Evolutionary conservation across 2,113 vertebrate genomes (phyloP), one percentile per base, ranked within the genome.

Genomic region (Ammospiza caudacuta): DNA sequence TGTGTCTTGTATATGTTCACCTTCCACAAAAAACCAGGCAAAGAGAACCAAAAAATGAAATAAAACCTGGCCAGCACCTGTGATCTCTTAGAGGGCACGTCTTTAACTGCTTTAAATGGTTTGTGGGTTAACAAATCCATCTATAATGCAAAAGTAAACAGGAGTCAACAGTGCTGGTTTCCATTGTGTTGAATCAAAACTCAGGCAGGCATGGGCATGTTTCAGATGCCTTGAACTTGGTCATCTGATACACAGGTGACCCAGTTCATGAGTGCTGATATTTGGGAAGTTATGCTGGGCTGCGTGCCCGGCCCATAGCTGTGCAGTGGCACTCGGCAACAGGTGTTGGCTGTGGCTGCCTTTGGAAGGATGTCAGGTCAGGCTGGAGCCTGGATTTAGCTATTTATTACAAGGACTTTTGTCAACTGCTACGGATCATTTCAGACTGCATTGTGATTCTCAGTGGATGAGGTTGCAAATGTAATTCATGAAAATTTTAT

Each of bases 401-500:
- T 90, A 0, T 74, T 79, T 87, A 13, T 84, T 63, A 19, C 12
- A 76, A 49, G 61, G 52, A 29, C 75, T 92, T 94, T 6, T 70
- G 68, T 93, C 90, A 87, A 41, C 43, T 59, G 80, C 95, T 73
- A 8, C 8, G 2, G 79, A 68, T 90, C 28, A 3, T 80, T 94
- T 87, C 77, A 90, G 58, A 9, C 61, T 74, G 55, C 63, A 39
- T 73, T 66, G 29, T 43, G 37, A 57, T 47, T 84, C 74, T 78
- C 66, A 39, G 44, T 44, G 87, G 81, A 74, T 70, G 61, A 83
- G 37, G 52, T 58, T 86, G 37, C 69, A 95, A 92, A 74, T 37
- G 59, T 74, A 69, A 61, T 87, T 95, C 47, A 52, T 74, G 63
- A 84, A 83, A 93, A 91, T 92, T 82, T 44, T n/a, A 89, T 94